Conservation (phyloP, 1,140 invertebrate species). For the Holcopasites calliopsidis region DNA sequence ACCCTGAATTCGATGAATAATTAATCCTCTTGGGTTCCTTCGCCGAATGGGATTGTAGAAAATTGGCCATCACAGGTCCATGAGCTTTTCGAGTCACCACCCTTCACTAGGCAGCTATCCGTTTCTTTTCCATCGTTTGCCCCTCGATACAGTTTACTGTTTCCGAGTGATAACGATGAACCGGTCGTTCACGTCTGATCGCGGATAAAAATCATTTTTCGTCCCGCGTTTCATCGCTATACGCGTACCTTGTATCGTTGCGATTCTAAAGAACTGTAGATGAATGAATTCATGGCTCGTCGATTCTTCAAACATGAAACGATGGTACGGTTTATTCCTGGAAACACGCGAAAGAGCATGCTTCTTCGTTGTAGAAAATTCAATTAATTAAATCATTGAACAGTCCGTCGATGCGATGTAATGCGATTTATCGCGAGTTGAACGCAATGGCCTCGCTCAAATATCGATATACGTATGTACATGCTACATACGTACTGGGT, state of each 20-base stretch:
- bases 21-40: conserved; percentile 13
- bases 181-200: neutral
- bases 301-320: neutral
- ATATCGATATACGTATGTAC: no score
- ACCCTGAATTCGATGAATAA: neutral
- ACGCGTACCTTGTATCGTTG: neutral
- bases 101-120: no score
- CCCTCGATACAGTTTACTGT: conserved; percentile 26
- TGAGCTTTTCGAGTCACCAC: neutral
- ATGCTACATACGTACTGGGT: no score
- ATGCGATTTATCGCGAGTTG: conserved; percentile 37
- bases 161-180: conserved; percentile 16
- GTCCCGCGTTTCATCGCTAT: neutral
- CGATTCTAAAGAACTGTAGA: neutral
- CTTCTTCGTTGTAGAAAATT: no score
- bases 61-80: neutral
- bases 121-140: conserved; percentile 12
- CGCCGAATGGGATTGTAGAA: neutral
- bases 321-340: no score
- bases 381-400: no score
- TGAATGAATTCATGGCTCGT: neutral
- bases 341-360: no score
- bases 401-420: conserved; percentile 6
- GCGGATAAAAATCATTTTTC: conserved; percentile 38
- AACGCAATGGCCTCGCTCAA: conserved; percentile 12